Evolutionary conservation across 2,888 invertebrate species (phyloP).

Genomic region (Drosophila anceps): DNA sequence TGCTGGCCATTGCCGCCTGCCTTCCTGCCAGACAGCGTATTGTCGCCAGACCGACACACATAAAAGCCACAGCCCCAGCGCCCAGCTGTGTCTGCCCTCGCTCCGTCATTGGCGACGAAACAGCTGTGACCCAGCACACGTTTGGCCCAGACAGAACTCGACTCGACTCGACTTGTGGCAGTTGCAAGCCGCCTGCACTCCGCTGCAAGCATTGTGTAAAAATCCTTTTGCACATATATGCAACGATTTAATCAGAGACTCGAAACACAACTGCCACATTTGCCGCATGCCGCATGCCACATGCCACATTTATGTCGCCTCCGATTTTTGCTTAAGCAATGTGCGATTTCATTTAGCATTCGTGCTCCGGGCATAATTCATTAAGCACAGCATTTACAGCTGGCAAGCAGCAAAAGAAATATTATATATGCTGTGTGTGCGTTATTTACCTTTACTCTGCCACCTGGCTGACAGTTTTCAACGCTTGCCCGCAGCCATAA

Average conservation of each 20-base stretch:
- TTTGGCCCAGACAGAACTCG: constrained; percentile 3
- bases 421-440: neutral
- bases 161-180: neutral
- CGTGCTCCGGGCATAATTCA: constrained; percentile 6
- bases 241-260: constrained; percentile 19
- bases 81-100: constrained; percentile 34
- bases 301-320: constrained; percentile 18
- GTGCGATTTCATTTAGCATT: constrained; percentile 36
- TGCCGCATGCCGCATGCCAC: constrained; percentile 16
- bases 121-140: constrained; percentile 35
- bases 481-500: neutral
- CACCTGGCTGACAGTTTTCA: neutral
- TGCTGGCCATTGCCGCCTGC: constrained; percentile 11
- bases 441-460: neutral
- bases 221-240: constrained; percentile 32
- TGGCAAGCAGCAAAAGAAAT: neutral
- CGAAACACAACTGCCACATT: constrained; percentile 8
- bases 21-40: constrained; percentile 50
- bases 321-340: neutral
- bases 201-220: neutral
- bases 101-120: constrained; percentile 21
- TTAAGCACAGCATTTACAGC: neutral
- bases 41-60: constrained; percentile 61
- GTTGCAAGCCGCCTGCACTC: constrained; percentile 22
- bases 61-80: constrained; percentile 46